Percentiles rank a stretch among this genome's conserved stretches.
Conservation (phyloP, 2,888 invertebrate species). For the Scelioninae gen. 2 region DNA sequence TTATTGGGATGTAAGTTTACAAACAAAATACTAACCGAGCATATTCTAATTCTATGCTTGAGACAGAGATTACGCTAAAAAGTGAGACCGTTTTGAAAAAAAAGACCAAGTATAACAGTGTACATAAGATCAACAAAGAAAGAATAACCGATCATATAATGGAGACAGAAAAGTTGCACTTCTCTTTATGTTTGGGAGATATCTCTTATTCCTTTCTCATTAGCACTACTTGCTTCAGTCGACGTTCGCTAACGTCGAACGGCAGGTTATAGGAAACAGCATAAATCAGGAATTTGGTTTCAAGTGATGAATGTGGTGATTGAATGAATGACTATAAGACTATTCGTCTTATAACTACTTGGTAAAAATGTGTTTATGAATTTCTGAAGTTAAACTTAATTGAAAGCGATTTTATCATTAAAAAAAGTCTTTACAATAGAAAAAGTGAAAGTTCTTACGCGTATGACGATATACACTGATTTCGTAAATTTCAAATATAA, state of each 20-base stretch:
- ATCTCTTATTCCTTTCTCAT: constrained; percentile 58
- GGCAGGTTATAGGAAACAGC: constrained; percentile 16
- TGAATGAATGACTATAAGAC: no score
- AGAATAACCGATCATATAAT: constrained; percentile 32
- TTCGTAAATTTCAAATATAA: no score
- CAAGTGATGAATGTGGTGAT: no score
- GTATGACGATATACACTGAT: no score
- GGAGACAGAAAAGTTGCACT: constrained; percentile 55
- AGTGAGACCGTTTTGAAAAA: constrained; percentile 14
- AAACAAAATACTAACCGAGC: no score
- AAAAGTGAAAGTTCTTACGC: constrained; percentile 59
- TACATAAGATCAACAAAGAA: constrained; percentile 33
- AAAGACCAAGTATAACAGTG: constrained; percentile 19
- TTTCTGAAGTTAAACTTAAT: no score
- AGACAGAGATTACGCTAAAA: constrained; percentile 8
- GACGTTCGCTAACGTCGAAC: constrained; percentile 69
- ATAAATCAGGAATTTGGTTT: background rate
- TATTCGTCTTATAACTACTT: no score
- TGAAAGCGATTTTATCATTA: constrained; percentile 42
- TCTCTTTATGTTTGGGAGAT: constrained; percentile 57
- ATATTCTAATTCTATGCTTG: background rate
- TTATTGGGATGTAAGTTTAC: background rate
- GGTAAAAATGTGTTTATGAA: no score
- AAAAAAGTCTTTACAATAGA: constrained; percentile 51
- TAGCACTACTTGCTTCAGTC: constrained; percentile 68